These are phyloP conservation scores for Brachystomella parvula DNA, from an alignment of 1,140 invertebrate genomes.

Conservation along the genomic window DNA sequence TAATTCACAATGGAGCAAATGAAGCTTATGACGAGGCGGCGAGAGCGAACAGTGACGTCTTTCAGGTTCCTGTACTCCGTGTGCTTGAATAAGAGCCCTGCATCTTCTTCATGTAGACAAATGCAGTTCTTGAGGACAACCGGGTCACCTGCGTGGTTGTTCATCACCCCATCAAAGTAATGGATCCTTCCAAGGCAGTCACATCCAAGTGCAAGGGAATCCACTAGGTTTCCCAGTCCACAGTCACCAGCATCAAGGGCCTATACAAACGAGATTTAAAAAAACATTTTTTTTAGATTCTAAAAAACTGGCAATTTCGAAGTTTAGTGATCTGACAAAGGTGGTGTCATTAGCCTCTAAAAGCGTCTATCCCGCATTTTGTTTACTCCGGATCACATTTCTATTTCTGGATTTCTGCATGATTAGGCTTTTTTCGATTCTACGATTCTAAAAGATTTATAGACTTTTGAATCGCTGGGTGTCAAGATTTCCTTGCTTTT, in stretches of 20 bases:
- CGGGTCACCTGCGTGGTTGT: constrained; percentile 33
- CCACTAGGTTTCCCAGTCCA: constrained; percentile 33
- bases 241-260: constrained; percentile 36
- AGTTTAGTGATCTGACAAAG: too few species aligned
- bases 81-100: constrained; percentile 33
- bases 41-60: constrained; percentile 17
- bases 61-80: constrained; percentile 35
- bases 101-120: constrained; percentile 38
- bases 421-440: too few species aligned
- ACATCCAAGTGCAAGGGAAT: constrained; percentile 34
- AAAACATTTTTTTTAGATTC: too few species aligned
- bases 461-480: too few species aligned
- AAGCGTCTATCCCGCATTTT: too few species aligned
- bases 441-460: too few species aligned
- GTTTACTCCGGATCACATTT: too few species aligned
- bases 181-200: constrained; percentile 36
- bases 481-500: too few species aligned
- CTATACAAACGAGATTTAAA: too few species aligned
- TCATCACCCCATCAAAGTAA: constrained; percentile 34
- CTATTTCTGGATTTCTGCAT: neutral
- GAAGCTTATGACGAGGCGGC: constrained; percentile 30
- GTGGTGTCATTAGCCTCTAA: too few species aligned
- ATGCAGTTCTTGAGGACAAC: constrained; percentile 34
- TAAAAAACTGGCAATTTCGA: neutral
- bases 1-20: constrained; percentile 35